Evolutionary conservation across 1,140 invertebrate species (phyloP), one percentile per base, ranked within the genome.

Genomic region (Paraescarpia echinospica): DNA sequence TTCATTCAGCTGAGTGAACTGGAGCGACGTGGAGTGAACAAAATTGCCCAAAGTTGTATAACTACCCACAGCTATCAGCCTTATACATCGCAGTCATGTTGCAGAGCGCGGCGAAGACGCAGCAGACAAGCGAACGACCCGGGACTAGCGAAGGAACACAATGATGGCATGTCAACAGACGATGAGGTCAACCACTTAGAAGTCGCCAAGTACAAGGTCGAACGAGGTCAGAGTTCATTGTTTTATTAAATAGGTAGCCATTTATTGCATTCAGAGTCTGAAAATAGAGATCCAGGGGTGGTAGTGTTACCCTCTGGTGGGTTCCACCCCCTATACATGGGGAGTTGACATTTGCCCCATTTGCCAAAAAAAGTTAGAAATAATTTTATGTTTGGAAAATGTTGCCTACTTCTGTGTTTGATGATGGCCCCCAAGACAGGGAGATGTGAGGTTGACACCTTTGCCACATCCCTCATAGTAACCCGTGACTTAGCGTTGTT

Each of bases 111-210:
- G 59, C 59, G 59, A 18, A 6, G 98, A 34, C 96, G 98, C 93
- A 96, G 98, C 48, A 96, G 98, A 94, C 97, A 97, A 95, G 97
- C 97, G 5, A 96, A 98, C 93, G 97, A 98, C 95, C 93, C 95
- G 31, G 96, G 96, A 93, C 96, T 96, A 34, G 95, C 96, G 91
- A 94, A 96, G n/a, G 96, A 97, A 59, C 99, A 99, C 95, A 97
- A 98, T 92, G 98, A 99, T 95, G 99, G 99, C 0, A 98, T 99
- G 97, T 99, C 98, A n/a, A 99, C 98, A 94, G 99, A 99, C 96
- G 98, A 99, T 95, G 98, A 99, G 96, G 97, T 99, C 94, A 98
- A 98, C 1, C 98, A 98, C 95, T 97, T 97, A 94, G 98, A 98
- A 94, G 97, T 97, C 94, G 96, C 97, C 92, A 97, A 97, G 92